Evolutionary conservation across 2,888 invertebrate species (phyloP).

Genomic region (Catocala nupta): DNA sequence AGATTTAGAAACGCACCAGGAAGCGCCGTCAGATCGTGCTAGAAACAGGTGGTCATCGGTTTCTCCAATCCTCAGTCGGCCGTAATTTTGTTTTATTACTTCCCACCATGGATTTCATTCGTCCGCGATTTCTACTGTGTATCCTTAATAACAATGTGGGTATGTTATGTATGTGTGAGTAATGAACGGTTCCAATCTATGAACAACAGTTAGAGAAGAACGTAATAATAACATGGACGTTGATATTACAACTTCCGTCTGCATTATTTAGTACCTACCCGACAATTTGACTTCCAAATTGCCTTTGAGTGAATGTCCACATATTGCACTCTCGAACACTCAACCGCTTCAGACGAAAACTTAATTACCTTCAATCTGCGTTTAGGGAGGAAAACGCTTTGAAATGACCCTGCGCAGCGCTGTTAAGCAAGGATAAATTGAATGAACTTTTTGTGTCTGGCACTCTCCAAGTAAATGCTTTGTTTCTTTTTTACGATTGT

Average conservation of each 20-base stretch:
- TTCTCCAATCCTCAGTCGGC: constrained; percentile 53
- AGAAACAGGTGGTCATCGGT: constrained; percentile 59
- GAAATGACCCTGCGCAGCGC: constrained; percentile 43
- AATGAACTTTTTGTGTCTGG: constrained; percentile 53
- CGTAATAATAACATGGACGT: constrained; percentile 11
- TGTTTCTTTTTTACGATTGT: constrained; percentile 25
- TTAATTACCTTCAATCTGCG: constrained; percentile 41
- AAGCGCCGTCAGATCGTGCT: constrained; percentile 49
- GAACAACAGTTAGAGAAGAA: constrained; percentile 24
- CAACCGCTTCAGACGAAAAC: constrained; percentile 29
- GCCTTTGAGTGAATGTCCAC: not conserved
- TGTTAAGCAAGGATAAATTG: constrained; percentile 52
- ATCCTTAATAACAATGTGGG: constrained; percentile 38
- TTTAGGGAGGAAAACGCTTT: constrained; percentile 46
- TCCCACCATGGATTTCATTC: constrained; percentile 53
- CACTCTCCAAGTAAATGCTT: constrained; percentile 39
- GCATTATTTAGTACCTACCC: constrained; percentile 3
- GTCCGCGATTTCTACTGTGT: constrained; percentile 49
- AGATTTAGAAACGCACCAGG: constrained; percentile 51
- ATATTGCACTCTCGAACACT: constrained; percentile 19
- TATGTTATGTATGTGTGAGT: constrained; percentile 8
- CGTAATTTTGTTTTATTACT: constrained; percentile 63
- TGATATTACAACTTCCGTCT: constrained; percentile 11
- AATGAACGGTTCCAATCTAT: constrained; percentile 24
- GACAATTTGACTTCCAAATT: constrained; percentile 7